Conservation (phyloP, 1,140 invertebrate genomes). For the Arctopsyche grandis region DNA sequence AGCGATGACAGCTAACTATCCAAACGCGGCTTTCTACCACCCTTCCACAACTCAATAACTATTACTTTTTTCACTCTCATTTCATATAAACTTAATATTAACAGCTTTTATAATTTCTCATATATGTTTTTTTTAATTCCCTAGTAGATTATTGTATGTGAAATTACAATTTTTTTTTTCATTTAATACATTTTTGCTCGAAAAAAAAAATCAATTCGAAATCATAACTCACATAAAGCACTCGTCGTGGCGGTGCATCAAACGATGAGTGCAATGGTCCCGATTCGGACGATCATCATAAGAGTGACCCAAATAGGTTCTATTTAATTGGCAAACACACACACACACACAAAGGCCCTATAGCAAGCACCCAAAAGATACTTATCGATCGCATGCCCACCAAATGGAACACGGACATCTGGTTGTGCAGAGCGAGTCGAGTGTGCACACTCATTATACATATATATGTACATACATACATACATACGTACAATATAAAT, state of each 20-base stretch:
- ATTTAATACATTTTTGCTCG: too few species aligned
- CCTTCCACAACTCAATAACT: too few species aligned
- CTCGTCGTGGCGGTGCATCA: not conserved
- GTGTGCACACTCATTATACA: not conserved
- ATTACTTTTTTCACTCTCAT: too few species aligned
- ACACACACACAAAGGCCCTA: not conserved
- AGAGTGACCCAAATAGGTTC: constrained; percentile 6
- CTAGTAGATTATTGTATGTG: not conserved
- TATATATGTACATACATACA: not conserved
- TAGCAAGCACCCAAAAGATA: not conserved
- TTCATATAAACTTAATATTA: too few species aligned
- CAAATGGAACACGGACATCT: constrained; percentile 18
- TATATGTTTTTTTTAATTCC: not conserved
- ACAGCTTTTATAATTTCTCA: too few species aligned
- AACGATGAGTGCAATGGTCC: not conserved
- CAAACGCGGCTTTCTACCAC: too few species aligned
- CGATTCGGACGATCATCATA: not conserved
- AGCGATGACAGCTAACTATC: too few species aligned
- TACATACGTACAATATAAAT: too few species aligned
- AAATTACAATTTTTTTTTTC: not conserved
- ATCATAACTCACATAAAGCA: not conserved
- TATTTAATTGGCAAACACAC: constrained; percentile 14
- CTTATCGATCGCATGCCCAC: not conserved
- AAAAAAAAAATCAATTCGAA: not conserved
- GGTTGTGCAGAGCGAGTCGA: not conserved